Percentiles rank a stretch among this genome's conserved stretches.
Evolutionary conservation across 1,140 invertebrate genomes (phyloP).

Genomic region (Magallana angulata): DNA sequence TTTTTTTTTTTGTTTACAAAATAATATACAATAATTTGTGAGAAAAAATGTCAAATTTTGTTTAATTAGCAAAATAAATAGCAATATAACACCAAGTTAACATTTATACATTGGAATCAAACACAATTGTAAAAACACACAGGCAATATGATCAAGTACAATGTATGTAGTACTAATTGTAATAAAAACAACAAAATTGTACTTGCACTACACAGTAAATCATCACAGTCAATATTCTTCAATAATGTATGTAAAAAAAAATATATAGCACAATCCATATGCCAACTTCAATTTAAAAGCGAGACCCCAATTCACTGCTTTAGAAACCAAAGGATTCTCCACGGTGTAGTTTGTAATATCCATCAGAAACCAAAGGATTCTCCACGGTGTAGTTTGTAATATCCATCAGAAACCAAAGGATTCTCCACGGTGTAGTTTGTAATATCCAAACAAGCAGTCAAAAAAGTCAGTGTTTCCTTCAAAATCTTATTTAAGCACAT

Average conservation of each 20-base stretch:
- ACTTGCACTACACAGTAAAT: neutral
- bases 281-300: neutral
- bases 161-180: neutral
- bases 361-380: too few relatives aligned
- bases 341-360: too few relatives aligned
- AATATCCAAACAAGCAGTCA: too few relatives aligned
- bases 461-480: too few relatives aligned
- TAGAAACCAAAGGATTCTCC: too few relatives aligned
- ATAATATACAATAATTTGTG: too few relatives aligned
- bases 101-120: constrained; percentile 5
- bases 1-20: too few relatives aligned
- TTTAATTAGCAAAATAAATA: constrained; percentile 29
- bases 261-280: neutral
- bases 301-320: neutral
- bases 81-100: neutral
- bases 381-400: too few relatives aligned
- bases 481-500: too few relatives aligned
- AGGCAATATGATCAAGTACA: neutral
- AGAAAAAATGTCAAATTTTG: neutral
- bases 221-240: neutral
- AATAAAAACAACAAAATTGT: neutral
- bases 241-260: neutral
- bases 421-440: too few relatives aligned
- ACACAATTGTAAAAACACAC: constrained; percentile 14
- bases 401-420: too few relatives aligned